Percentiles rank a stretch among this genome's conserved stretches.
Evolutionary conservation across 1,140 invertebrate genomes (phyloP).

Genomic region (Teleogryllus occipitalis): DNA sequence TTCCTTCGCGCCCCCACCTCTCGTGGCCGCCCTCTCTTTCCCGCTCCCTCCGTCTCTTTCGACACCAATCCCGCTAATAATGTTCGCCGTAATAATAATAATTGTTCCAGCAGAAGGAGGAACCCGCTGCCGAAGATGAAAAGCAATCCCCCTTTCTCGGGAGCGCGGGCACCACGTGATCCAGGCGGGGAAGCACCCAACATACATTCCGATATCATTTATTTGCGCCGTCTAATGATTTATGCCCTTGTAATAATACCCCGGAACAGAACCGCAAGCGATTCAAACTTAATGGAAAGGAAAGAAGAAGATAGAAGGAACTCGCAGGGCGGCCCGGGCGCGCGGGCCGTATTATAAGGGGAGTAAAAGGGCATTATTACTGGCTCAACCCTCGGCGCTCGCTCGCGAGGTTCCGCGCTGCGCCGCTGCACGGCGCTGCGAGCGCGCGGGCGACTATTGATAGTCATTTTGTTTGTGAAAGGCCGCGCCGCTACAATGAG

Average conservation of each 20-base stretch:
- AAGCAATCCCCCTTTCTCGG: background rate
- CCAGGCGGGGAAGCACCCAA: background rate
- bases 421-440: no score
- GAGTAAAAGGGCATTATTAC: background rate
- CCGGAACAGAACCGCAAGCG: background rate
- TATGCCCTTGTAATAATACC: background rate
- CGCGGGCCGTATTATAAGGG: background rate
- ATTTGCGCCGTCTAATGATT: background rate
- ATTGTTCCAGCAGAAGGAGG: background rate
- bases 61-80: no score
- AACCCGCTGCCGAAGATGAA: background rate
- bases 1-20: no score
- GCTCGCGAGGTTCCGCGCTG: no score
- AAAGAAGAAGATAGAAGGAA: background rate
- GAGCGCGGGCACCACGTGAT: background rate
- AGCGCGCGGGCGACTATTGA: no score
- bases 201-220: constrained; percentile 1
- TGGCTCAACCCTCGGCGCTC: no score
- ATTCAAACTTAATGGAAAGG: background rate
- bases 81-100: background rate
- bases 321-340: background rate
- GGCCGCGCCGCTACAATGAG: no score
- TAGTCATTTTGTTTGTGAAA: no score
- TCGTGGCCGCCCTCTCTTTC: no score
- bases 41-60: no score